Evolutionary conservation across 2,888 invertebrate genomes (phyloP), one percentile per base, ranked within the genome.

Genomic region (Falcaria lacertinaria): DNA sequence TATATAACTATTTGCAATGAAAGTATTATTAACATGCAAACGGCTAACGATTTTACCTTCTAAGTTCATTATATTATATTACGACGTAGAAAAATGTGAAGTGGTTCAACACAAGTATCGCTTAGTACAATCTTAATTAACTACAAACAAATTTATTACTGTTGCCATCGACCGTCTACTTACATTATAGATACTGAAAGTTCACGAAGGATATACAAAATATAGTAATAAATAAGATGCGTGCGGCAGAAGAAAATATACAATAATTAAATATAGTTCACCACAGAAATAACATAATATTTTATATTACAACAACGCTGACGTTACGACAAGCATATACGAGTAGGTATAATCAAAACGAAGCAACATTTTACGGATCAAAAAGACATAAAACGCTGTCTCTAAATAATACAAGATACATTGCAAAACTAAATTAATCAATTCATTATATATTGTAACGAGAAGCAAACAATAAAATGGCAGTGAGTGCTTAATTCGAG

Each of bases 401-500:
- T 22, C 22, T 33, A 39, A 33, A 16, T 28, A n/a, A 16, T 16
- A 11, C 1, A 39, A 14, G 22, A 37, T 6, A 35, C 17, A 17
- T 35, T 16, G 6, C 48, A n/a, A n/a, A n/a, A n/a, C n/a, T n/a
- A n/a, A n/a, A n/a, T n/a, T n/a, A n/a, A n/a, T n/a, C n/a, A n/a
- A n/a, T n/a, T n/a, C 5, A 5, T 22, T 2, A 11, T 7, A 11
- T 28, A 28, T 28, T 28, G 11, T 11, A 28, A 69, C 62, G 56
- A 64, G 62, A 74, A 71, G 78, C 80, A 79, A 79, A 72, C 66
- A 62, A 79, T 64, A 72, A 71, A 69, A 68, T 61, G 59, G 69
- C 50, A 61, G 68, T 77, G 85, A 75, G 87, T 87, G 88, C 86
- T 88, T 86, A 88, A 87, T 83, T 80, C 67, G 61, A 69, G 53